Evolutionary conservation across 2,888 invertebrate species (phyloP), one percentile per base, ranked within the genome.

Genomic region (Pristionchus arcanus): DNA sequence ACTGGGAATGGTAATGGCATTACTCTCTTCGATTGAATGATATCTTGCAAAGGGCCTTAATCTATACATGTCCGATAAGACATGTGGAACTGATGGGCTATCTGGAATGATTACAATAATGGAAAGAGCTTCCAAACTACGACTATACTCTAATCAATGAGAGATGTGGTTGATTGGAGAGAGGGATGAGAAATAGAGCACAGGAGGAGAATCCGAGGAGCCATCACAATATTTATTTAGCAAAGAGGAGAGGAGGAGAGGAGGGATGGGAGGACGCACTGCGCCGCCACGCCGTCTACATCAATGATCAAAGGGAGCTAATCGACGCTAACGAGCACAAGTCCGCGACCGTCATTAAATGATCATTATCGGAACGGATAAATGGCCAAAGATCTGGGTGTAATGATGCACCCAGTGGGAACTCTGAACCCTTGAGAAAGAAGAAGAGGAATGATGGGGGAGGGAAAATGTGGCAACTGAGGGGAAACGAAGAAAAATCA

Each of bases 191-290:
- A 81, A 34, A 53, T 28, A 19, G 74, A 71, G 28, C 31, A 81
- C 19, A 81, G 77, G 77, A 71, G 37, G 37, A 42, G 25, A 37
- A 77, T 49, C 63, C 63, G 53, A 49, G 49, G 81, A 81, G 81
- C 42, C 77, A 77, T 53, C 81, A 81, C 81, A 81, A 81, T 81
- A 81, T 81, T 81, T 81, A 81, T 53, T 81, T 81, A 81, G 49
- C 49, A 42, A 81, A 28, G 81, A 81, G 81, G n/a, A n/a, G n/a
- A n/a, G n/a, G n/a, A n/a, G n/a, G 53, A 49, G 42, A 13, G 11
- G 19, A 28, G 42, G 21, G 81, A 53, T 28, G 49, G 53, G 42
- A 19, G 49, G 25, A 9, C 25, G 37, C 21, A 59, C 59, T 59
- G 21, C 4, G 81, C 9, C 81, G 81, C 81, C 81, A 81, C 81